These are phyloP conservation scores for Argopecten irradians DNA, from an alignment of 1,140 invertebrate genomes.

Conservation along the genomic window DNA sequence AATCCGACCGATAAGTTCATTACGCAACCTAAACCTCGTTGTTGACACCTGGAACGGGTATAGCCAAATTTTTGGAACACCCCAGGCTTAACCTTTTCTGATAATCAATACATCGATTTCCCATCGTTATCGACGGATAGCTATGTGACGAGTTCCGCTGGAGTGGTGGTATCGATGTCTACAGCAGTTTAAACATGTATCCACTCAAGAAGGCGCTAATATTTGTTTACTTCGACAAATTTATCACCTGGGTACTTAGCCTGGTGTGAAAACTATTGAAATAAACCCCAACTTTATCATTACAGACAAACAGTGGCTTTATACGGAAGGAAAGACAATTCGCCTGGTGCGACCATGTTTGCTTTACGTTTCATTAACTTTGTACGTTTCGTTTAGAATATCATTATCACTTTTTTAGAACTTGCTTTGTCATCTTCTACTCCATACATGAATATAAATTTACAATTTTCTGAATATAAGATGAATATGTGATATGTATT, in stretches of 20 bases:
- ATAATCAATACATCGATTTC: conserved; percentile 9
- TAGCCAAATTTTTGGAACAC: background rate
- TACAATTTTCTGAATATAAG: conserved; percentile 12
- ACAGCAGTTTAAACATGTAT: conserved; percentile 14
- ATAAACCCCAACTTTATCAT: conserved; percentile 11
- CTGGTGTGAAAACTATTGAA: background rate
- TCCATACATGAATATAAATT: conserved; percentile 2
- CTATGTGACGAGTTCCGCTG: background rate
- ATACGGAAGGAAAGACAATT: background rate
- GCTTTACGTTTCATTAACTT: background rate
- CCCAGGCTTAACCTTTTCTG: background rate
- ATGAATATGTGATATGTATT: conserved; percentile 11
- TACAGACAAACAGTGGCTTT: background rate
- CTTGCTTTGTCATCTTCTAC: conserved; percentile 8
- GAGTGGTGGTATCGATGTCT: background rate
- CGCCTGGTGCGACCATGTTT: background rate
- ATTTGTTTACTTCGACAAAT: conserved; percentile 13
- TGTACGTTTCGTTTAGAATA: background rate
- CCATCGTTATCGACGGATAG: background rate
- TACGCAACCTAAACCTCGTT: background rate
- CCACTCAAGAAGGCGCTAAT: conserved; percentile 4
- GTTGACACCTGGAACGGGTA: background rate
- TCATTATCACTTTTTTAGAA: background rate
- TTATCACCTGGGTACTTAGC: background rate
- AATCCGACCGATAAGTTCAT: conserved; percentile 1